A percentile compares a stretch with the other conserved stretches of the same genome.
Conservation (phyloP, 2,113 vertebrate species). For the Ascaphus truei region DNA sequence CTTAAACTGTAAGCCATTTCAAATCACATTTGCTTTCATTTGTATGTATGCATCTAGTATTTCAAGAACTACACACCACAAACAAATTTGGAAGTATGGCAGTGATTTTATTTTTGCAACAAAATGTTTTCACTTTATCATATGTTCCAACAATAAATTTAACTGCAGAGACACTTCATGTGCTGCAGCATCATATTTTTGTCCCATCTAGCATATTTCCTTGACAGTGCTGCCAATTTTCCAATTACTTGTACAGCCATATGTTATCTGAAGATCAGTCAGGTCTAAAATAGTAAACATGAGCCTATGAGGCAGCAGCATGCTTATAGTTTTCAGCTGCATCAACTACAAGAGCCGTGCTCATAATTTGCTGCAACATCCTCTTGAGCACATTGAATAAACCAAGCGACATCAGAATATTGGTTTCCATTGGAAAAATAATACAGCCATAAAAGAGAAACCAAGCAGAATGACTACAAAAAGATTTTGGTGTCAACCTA, state of each 20-base stretch:
- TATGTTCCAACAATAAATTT: constrained; percentile 81
- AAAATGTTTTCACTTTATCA: constrained; percentile 68
- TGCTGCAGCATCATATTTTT: constrained; percentile 64
- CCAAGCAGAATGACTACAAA: too few species aligned
- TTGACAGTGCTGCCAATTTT: constrained; percentile 94
- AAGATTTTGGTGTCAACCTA: too few species aligned
- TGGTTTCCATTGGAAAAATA: constrained; percentile 40
- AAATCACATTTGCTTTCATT: too few species aligned
- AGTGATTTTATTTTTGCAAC: constrained; percentile 47
- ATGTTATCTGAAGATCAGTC: constrained; percentile 84
- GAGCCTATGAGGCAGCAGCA: constrained; percentile 63
- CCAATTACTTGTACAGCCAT: constrained; percentile 88
- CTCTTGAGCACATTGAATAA: constrained; percentile 43
- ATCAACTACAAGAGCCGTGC: constrained; percentile 50
- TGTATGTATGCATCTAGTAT: background rate
- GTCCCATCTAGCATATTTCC: constrained; percentile 83
- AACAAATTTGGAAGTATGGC: background rate
- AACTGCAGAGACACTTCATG: constrained; percentile 69
- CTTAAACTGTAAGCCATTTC: too few species aligned
- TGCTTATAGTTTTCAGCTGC: constrained; percentile 76
- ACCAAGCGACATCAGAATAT: constrained; percentile 57
- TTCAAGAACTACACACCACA: background rate
- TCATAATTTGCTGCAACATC: constrained; percentile 58
- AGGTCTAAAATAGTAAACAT: constrained; percentile 83
- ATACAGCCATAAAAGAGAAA: too few species aligned